Evolutionary conservation across 2,888 invertebrate species (phyloP), one percentile per base, ranked within the genome.

Genomic region (Julus scandinavius): DNA sequence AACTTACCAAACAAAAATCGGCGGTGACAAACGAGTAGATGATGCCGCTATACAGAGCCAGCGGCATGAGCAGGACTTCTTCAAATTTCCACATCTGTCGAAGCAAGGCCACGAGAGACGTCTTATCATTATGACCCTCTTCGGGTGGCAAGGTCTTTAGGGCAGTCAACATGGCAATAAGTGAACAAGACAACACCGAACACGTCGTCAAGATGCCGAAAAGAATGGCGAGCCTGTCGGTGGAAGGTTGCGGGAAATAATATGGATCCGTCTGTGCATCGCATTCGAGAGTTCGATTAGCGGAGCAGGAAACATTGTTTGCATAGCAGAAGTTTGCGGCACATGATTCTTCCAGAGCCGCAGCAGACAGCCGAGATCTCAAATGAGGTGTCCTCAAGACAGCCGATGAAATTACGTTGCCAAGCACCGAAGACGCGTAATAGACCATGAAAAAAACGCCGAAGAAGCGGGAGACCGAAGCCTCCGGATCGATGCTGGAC

Each of bases 1-100:
- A 29, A 85, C 85, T 85, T 85, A 85, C 85, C 29, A 85, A n/a
- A 15, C 85, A 85, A 85, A 85, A 85, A 85, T 85, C 85, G 1
- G 85, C 85, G 9, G 85, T 85, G n/a, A 85, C 29, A 38, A 85
- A 85, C 29, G 85, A n/a, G 2, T 85, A 85, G 41, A 38, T 85
- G 40, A 85, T 41, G 15, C 85, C 85, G 29, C 85, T 85, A 15
- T 40, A 85, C 5, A 85, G 41, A 0, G 85, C 85, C 40, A 85
- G 9, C 5, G 85, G 85, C 85, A 85, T 40, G 9, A 85, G 40
- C 1, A 85, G 17, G 29, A 85, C 17, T 85, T 85, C 85, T 9
- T 85, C 41, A 29, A 38, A 38, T 15, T 85, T 40, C 40, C 6
- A 29, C 85, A 85, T 20, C 40, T 85, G 85, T 7, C 29, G 38